A percentile compares a stretch with the other conserved stretches of the same genome.
Conservation (phyloP, 1,140 invertebrate species). For the Lucilia sericata region DNA sequence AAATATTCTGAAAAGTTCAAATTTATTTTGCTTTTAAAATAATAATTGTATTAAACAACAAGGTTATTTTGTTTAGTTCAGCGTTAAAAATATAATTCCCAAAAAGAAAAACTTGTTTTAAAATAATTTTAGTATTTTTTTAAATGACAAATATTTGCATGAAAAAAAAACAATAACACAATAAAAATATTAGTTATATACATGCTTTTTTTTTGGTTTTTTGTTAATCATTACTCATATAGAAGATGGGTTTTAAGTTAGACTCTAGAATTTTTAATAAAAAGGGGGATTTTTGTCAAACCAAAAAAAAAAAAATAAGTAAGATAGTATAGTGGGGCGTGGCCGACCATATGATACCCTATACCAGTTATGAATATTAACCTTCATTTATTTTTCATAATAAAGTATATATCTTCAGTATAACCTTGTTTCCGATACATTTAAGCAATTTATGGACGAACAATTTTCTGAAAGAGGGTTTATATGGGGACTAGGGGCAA, state of each 20-base stretch:
- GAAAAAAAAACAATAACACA: not conserved
- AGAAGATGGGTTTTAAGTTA: not conserved
- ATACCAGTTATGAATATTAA: too few species aligned
- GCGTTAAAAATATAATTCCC: not conserved
- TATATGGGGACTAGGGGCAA: too few species aligned
- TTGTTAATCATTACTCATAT: not conserved
- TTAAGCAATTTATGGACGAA: too few species aligned
- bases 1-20: too few species aligned
- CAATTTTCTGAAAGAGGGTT: too few species aligned
- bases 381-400: too few species aligned
- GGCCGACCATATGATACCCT: too few species aligned
- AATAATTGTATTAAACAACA: not conserved
- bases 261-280: not conserved
- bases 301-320: too few species aligned
- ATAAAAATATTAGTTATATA: not conserved
- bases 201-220: not conserved
- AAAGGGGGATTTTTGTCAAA: not conserved
- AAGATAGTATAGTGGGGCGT: too few species aligned
- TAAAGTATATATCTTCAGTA: too few species aligned
- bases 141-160: not conserved
- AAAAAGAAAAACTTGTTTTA: constrained; percentile 2
- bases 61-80: constrained; percentile 3
- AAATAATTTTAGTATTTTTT: not conserved
- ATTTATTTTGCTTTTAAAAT: too few species aligned
- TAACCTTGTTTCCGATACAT: too few species aligned